phyloP scores from a whole-genome alignment of 1,140 invertebrate genomes.

The Megathymus violae region DNA sequence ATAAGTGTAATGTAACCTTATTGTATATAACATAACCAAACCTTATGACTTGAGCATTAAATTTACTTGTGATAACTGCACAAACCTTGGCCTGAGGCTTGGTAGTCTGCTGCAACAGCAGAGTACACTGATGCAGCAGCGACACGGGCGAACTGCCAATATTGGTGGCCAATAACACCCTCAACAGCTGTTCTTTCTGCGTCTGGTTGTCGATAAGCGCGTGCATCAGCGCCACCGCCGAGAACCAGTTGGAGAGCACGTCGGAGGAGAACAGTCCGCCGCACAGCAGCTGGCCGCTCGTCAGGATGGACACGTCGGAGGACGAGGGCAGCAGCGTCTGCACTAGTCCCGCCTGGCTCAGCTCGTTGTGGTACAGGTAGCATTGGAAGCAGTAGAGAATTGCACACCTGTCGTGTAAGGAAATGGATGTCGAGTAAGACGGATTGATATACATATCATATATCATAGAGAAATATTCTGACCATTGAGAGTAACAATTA shows the following conservation, averaged over 20 bases:
- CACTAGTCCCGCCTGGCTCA: conserved; percentile 94
- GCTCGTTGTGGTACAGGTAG: conserved; percentile 96
- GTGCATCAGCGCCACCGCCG: conserved; percentile 95
- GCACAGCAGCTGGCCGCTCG: conserved; percentile 96
- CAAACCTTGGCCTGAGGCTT: conserved; percentile 92
- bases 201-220: conserved; percentile 94
- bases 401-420: conserved; percentile 90
- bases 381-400: conserved; percentile 99
- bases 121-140: conserved; percentile 93
- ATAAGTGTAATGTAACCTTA: too few species aligned
- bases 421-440: too few species aligned
- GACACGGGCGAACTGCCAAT: conserved; percentile 93
- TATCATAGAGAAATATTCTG: too few species aligned
- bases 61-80: neutral
- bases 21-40: too few species aligned
- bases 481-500: too few species aligned
- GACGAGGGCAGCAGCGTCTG: conserved; percentile 95
- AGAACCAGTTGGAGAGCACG: conserved; percentile 98
- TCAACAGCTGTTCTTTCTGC: conserved; percentile 96
- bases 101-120: conserved; percentile 92
- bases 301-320: conserved; percentile 88
- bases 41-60: too few species aligned
- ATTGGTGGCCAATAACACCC: conserved; percentile 95
- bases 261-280: conserved; percentile 95
- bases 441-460: too few species aligned